Percentiles rank a stretch among this genome's conserved stretches.
Conservation (phyloP, 92 coral and sea anemone genomes). For the Bergia sp. region DNA sequence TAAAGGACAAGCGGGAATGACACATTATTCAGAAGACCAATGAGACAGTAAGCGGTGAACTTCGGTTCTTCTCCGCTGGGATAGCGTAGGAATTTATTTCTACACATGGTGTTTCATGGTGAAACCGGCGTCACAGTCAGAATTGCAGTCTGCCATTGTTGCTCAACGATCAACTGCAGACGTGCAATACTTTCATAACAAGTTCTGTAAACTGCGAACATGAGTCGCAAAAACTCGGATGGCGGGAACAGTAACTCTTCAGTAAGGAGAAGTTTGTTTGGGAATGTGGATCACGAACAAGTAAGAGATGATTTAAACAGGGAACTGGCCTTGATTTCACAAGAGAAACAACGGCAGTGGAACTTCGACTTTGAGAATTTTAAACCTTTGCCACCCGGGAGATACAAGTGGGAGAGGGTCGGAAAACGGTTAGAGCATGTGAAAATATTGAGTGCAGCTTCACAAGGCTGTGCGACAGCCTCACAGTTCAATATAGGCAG, state of each 20-base stretch:
- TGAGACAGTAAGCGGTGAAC: background rate
- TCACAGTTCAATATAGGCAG: constrained; percentile 1
- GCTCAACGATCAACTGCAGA: background rate
- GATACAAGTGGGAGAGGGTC: constrained; percentile 89
- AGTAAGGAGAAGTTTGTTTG: constrained; percentile 73
- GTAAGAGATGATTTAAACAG: constrained; percentile 62
- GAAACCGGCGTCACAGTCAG: background rate
- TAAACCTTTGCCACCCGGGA: constrained; percentile 84
- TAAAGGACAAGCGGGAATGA: background rate
- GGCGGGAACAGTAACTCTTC: constrained; percentile 57
- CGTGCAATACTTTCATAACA: constrained; percentile 5
- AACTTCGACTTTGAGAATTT: constrained; percentile 92
- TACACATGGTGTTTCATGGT: background rate
- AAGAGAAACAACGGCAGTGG: constrained; percentile 82
- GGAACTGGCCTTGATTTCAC: constrained; percentile 52
- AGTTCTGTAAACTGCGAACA: background rate
- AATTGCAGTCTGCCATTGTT: background rate
- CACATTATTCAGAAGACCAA: background rate
- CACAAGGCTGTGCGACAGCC: constrained; percentile 15
- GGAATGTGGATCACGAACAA: constrained; percentile 79
- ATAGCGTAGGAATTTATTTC: background rate
- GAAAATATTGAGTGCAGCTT: background rate
- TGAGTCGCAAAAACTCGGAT: constrained; percentile 28
- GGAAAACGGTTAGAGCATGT: constrained; percentile 64
- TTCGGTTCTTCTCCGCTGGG: background rate